Conservation (phyloP, 1,140 invertebrate species). For the Trissolcus basalis region DNA sequence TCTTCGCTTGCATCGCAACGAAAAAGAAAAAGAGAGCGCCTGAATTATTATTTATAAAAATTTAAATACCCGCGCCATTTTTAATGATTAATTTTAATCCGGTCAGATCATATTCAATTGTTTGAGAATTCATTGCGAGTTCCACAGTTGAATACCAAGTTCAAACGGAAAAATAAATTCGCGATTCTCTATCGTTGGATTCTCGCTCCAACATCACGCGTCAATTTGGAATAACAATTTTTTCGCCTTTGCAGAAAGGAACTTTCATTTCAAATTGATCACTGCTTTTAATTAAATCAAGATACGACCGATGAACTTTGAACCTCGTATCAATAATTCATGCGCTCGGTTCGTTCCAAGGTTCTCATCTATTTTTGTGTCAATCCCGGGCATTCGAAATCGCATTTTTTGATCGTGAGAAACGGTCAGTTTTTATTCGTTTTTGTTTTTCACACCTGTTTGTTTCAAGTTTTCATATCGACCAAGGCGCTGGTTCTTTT, state of each 20-base stretch:
- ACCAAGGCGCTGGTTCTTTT: constrained; percentile 19
- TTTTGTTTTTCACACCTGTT: constrained; percentile 15
- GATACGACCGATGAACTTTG: neutral
- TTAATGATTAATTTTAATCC: constrained; percentile 20
- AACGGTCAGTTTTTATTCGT: constrained; percentile 3
- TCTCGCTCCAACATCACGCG: too few relatives aligned
- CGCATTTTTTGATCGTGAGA: constrained; percentile 9
- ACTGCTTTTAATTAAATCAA: constrained; percentile 6
- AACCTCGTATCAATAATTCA: constrained; percentile 19
- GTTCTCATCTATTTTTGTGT: constrained; percentile 1
- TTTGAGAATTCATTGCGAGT: too few relatives aligned
- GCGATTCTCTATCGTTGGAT: too few relatives aligned
- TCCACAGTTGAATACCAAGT: too few relatives aligned
- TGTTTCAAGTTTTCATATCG: constrained; percentile 33
- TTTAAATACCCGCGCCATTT: constrained; percentile 16
- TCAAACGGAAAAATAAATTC: too few relatives aligned
- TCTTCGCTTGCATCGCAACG: constrained; percentile 21
- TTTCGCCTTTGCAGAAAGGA: neutral
- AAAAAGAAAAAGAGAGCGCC: constrained; percentile 18
- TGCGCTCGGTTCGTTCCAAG: neutral
- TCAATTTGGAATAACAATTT: too few relatives aligned
- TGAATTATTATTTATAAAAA: constrained; percentile 29
- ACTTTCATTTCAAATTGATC: neutral
- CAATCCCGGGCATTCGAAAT: constrained; percentile 7
- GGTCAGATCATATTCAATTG: too few relatives aligned